These are phyloP conservation scores for Archaeoteleia sp. DNA, from an alignment of 2,888 invertebrate genomes.

Conservation along the genomic window DNA sequence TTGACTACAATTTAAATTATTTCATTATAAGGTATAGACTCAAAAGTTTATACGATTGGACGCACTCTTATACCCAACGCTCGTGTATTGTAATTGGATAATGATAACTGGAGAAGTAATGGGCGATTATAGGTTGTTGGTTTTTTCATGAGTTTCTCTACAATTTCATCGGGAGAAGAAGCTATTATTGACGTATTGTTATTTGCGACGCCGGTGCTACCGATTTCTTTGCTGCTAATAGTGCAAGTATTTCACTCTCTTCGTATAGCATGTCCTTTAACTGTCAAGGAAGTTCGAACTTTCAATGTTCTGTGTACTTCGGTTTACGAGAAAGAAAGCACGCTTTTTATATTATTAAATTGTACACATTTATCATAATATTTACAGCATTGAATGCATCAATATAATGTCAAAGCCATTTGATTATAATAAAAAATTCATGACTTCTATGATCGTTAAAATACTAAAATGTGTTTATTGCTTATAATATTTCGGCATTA, in stretches of 20 bases:
- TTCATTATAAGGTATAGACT: constrained; percentile 44
- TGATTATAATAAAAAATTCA: no score
- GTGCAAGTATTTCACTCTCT: background rate
- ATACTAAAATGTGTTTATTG: no score
- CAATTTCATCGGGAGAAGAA: constrained; percentile 21
- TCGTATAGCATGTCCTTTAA: no score
- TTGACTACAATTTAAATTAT: constrained; percentile 47
- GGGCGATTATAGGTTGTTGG: constrained; percentile 27
- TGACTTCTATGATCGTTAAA: no score
- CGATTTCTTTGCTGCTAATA: constrained; percentile 12
- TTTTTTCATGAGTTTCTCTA: constrained; percentile 16
- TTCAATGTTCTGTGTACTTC: no score
- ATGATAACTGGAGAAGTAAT: constrained; percentile 39
- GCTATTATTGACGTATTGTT: constrained; percentile 17
- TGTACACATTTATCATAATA: no score
- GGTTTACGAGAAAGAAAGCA: no score
- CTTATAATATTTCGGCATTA: no score
- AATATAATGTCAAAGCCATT: no score
- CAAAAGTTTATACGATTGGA: constrained; percentile 38
- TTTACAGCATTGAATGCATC: no score
- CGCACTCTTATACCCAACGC: constrained; percentile 11
- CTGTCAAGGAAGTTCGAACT: no score
- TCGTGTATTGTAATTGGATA: constrained; percentile 41
- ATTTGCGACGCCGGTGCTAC: constrained; percentile 21
- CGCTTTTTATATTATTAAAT: no score